Conservation (phyloP, 2,113 vertebrate genomes). For the Leucopsar rothschildi region DNA sequence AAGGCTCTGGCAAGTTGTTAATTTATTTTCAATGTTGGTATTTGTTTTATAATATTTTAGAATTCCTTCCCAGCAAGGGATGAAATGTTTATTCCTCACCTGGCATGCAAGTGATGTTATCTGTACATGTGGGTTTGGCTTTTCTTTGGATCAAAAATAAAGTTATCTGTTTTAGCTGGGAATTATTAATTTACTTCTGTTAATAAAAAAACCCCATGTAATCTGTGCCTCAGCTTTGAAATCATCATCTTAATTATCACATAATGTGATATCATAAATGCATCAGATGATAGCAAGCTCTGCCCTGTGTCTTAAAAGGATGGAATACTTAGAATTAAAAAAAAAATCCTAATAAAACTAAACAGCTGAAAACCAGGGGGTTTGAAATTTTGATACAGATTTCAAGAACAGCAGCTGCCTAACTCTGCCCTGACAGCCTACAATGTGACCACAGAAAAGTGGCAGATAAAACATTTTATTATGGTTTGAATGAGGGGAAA, state of each 20-base stretch:
- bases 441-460: not conserved
- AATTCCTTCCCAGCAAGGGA: not conserved
- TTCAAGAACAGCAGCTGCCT: not conserved
- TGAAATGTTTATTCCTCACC: not conserved
- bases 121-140: not conserved
- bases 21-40: not conserved
- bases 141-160: not conserved
- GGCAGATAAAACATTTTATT: not conserved
- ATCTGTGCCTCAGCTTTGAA: not conserved
- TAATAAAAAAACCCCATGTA: not conserved
- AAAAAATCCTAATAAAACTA: not conserved
- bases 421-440: not conserved
- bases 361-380: not conserved
- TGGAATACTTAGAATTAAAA: not conserved
- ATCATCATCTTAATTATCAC: not conserved
- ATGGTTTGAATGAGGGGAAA: not conserved
- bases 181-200: not conserved
- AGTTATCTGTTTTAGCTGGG: not conserved
- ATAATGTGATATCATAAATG: not conserved
- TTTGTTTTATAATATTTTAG: rapidly evolving
- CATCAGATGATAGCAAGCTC: not conserved
- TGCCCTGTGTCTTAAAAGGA: not conserved
- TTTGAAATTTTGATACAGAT: not conserved
- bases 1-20: not conserved
- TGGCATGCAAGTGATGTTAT: not conserved